Evolutionary conservation across 2,797 vertebrate genomes (phyloP).

Genomic region (Rhynchonycteris naso): DNA sequence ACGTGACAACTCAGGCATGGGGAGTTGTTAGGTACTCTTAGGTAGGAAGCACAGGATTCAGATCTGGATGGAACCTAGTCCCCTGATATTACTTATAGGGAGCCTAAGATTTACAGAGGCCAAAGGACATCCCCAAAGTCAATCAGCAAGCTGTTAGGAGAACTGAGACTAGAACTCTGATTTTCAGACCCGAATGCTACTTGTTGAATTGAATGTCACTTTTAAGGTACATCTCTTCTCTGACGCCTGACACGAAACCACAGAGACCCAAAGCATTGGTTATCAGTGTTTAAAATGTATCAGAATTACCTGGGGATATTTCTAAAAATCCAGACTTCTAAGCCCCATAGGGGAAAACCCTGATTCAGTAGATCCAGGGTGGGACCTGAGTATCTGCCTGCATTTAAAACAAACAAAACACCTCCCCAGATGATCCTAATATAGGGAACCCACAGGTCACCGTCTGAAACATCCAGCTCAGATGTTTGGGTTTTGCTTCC

Average conservation of each 20-base stretch:
- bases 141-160: neutral
- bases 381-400: neutral
- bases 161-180: neutral
- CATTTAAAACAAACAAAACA: neutral
- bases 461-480: neutral
- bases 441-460: neutral
- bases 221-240: neutral
- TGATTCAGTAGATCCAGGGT: neutral
- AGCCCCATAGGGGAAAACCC: too few relatives aligned
- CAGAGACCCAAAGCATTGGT: neutral
- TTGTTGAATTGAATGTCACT: neutral
- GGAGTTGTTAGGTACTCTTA: neutral
- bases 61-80: neutral
- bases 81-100: neutral
- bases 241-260: neutral
- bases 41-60: neutral
- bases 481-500: neutral
- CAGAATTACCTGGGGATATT: neutral
- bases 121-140: neutral
- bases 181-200: neutral
- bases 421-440: neutral
- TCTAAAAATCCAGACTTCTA: neutral
- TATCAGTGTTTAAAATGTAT: neutral
- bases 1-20: neutral
- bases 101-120: neutral